Evolutionary conservation across 2,888 invertebrate genomes (phyloP), one percentile per base, ranked within the genome.

Genomic region (Helobdella robusta): DNA sequence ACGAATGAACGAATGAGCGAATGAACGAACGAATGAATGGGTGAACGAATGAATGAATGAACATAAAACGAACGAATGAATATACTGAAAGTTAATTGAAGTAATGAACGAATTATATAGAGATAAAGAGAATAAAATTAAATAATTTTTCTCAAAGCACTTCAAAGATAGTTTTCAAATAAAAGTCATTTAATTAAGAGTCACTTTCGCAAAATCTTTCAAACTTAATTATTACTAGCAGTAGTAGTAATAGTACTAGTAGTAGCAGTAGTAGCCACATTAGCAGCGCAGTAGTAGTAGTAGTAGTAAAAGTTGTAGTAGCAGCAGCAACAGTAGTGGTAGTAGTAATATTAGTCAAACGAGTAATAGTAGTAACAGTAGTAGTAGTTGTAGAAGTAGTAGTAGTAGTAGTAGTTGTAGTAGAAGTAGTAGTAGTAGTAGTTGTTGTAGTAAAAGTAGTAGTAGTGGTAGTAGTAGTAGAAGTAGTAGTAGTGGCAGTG

Each of bases 271-370:
- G 15, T 60, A 60, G 15, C 30, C 23, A 8, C 30, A 58, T 4
- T 60, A 60, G 28, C 36, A 60, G 40, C n/a, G n/a, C 36, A 60
- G 40, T 60, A 60, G 40, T 60, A 60, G 40, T 60, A 60, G 40
- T 60, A 60, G 40, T 60, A 60, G 40, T 60, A 60, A 30, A 36
- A 60, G 40, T 60, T 36, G 40, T 60, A 60, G 40, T 60, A 60
- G 40, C 36, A 60, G 20, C 36, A 60, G 20, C 36, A 60, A 20
- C 36, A 60, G 20, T 60, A 60, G 40, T 60, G 36, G 20, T 60
- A 60, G 20, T 60, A 60, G 20, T 60, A 60, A 20, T 60, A 60
- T 20, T 60, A 60, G 20, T 60, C 34, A 20, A 36, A 60, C 8
- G 4, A 60, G 20, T 60, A 60, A 30, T 60, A 60, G 28, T 59